A percentile compares a stretch with the other conserved stretches of the same genome.
These are phyloP conservation scores for Eurois occulta DNA, from an alignment of 2,888 invertebrate genomes.

Conservation along the genomic window DNA sequence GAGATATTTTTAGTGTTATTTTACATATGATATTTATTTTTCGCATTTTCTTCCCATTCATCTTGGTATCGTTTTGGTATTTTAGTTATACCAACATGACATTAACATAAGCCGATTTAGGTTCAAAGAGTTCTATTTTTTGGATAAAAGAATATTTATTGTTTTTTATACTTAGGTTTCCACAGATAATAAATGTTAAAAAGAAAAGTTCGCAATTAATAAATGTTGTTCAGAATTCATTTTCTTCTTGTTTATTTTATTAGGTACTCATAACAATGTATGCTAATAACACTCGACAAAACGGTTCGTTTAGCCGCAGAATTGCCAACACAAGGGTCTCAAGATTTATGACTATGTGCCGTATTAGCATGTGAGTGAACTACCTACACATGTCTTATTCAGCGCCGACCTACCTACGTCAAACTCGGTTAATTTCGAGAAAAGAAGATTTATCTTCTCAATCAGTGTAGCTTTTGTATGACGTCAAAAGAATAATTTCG, in stretches of 20 bases:
- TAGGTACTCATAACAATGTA: conserved; percentile 16
- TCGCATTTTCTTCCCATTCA: background rate
- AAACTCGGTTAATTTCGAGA: conserved; percentile 25
- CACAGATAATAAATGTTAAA: too few species aligned
- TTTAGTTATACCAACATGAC: background rate
- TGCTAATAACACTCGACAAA: conserved; percentile 17
- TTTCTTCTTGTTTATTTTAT: conserved; percentile 23
- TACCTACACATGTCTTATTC: conserved; percentile 26
- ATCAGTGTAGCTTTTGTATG: conserved; percentile 44
- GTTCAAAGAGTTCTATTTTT: background rate
- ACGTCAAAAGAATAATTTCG: conserved; percentile 58
- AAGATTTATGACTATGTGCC: conserved; percentile 32
- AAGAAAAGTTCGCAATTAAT: background rate
- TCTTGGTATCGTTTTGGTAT: background rate
- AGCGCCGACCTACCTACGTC: conserved; percentile 13
- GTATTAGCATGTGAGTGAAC: conserved; percentile 28
- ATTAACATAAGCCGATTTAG: background rate
- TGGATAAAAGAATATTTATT: background rate
- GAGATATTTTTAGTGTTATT: background rate
- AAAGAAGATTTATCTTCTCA: conserved; percentile 34
- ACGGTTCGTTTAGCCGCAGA: conserved; percentile 29
- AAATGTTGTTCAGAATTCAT: background rate
- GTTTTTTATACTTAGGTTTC: background rate
- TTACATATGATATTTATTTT: background rate
- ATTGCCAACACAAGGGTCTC: conserved; percentile 31